Base-by-base conservation (phyloP, 1,140 invertebrate species). In the Orussus abietinus region DNA sequence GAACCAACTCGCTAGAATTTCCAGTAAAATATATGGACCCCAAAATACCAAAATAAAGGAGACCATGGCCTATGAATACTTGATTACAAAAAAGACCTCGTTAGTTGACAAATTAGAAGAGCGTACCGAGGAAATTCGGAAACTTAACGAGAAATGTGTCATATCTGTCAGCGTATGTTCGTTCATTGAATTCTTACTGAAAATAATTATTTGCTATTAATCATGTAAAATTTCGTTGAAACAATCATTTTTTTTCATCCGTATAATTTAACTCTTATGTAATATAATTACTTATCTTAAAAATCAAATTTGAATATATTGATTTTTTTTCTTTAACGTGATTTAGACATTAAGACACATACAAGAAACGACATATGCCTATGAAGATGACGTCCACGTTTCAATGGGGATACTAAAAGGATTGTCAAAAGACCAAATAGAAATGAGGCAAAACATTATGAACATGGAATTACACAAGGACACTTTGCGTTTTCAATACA, bases 31-130 rank as follows among this genome's bases (percentile, higher is more conserved):
- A n/a, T n/a, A n/a, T n/a, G n/a, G n/a, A n/a, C n/a, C n/a, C n/a
- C n/a, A n/a, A n/a, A n/a, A 28, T 25, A 1, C 0, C 3, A 45
- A 39, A 26, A 13, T 49, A 19, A 15, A 20, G n/a, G 6, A 22
- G 0, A 36, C 52, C 5, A 42, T 45, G 9, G 39, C 49, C 7
- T 57, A 57, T 21, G 49, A 54, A 25, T 32, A 42, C 32, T 34
- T 57, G 11, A 5, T 29, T 5, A 40, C 20, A 10, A 34, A 13
- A 1, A 42, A 45, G n/a, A 29, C 33, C 15, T 13, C 9, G 3
- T 11, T 19, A 7, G 9, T 26, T n/a, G 47, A 45, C 11, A 50
- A 40, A 29, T 15, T 50, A 9, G 39, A 50, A 14, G 39, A 45
- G 26, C 38, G 39, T 7, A 43, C 45, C 1, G 29, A 45, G 13